Conservation (phyloP, 2,113 vertebrate species). For the Prunella himalayana region DNA sequence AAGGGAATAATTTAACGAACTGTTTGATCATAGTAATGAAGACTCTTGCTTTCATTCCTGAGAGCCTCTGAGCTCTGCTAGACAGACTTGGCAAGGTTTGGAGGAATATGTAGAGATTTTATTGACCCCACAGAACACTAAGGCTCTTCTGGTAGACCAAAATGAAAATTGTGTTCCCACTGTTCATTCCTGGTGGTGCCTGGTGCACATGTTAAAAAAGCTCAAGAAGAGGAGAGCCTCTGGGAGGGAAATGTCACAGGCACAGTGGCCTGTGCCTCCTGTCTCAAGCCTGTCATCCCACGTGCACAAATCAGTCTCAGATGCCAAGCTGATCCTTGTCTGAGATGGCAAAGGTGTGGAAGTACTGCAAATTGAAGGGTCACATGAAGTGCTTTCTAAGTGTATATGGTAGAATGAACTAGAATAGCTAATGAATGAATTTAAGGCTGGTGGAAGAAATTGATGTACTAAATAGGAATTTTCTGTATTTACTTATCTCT, state of each 20-base stretch:
- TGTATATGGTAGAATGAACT: not conserved
- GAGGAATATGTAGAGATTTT: not conserved
- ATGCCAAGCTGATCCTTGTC: not conserved
- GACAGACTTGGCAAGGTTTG: not conserved
- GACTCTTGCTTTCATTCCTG: not conserved
- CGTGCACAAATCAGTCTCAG: not conserved
- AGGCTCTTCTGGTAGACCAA: not conserved
- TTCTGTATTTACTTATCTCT: conserved; percentile 11
- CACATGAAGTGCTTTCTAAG: not conserved
- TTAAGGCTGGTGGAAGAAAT: not conserved
- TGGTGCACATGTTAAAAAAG: not conserved
- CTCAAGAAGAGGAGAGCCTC: not conserved
- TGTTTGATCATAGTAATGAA: not conserved
- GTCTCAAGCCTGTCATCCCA: not conserved
- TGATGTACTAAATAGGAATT: not conserved
- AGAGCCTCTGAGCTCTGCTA: not conserved
- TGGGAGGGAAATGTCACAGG: not conserved
- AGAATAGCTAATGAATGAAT: not conserved
- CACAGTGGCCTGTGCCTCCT: not conserved
- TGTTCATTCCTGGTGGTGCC: not conserved
- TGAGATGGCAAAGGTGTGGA: not conserved
- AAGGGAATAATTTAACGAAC: not conserved
- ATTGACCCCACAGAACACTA: not conserved
- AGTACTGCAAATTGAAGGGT: not conserved
- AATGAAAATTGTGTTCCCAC: not conserved